These are phyloP conservation scores for Antheraea mylitta DNA, from an alignment of 1,140 invertebrate genomes.

Conservation along the genomic window DNA sequence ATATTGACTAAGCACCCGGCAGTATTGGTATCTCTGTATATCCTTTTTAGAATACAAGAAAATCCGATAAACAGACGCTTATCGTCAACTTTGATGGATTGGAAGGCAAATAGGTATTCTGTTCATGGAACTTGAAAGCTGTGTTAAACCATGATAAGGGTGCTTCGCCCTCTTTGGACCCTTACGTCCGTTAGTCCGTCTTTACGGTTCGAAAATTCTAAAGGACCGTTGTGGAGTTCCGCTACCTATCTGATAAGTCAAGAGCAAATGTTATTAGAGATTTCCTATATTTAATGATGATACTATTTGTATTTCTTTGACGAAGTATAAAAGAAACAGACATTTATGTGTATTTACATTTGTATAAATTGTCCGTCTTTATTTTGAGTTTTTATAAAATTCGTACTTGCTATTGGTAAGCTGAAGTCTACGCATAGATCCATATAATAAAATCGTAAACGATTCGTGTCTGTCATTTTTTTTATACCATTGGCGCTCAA, in stretches of 20 bases:
- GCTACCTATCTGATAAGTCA: conserved; percentile 4
- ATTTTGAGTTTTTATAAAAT: too few relatives aligned
- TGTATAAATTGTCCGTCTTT: too few relatives aligned
- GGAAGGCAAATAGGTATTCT: conserved; percentile 28
- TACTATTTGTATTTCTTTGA: not conserved
- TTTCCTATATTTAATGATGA: not conserved
- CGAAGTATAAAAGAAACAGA: too few relatives aligned
- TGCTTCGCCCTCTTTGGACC: conserved; percentile 24
- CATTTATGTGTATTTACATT: too few relatives aligned
- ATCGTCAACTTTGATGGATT: conserved; percentile 27
- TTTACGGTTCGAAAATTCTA: conserved; percentile 6
- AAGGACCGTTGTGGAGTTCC: not conserved
- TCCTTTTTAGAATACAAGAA: conserved; percentile 18
- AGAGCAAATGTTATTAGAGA: not conserved
- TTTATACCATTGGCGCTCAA: too few relatives aligned
- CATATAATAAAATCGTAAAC: too few relatives aligned
- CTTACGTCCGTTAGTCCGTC: conserved; percentile 16
- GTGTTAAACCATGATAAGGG: conserved; percentile 25
- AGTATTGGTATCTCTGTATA: not conserved
- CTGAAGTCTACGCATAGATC: too few relatives aligned
- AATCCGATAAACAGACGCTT: conserved; percentile 18
- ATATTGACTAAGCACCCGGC: not conserved
- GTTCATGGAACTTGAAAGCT: conserved; percentile 31
- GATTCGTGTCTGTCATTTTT: too few relatives aligned
- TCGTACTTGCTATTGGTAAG: too few relatives aligned